Percentiles rank a stretch among this genome's conserved stretches.
Conservation (phyloP, 1,140 invertebrate species). For the Caenorhabditis latens region DNA sequence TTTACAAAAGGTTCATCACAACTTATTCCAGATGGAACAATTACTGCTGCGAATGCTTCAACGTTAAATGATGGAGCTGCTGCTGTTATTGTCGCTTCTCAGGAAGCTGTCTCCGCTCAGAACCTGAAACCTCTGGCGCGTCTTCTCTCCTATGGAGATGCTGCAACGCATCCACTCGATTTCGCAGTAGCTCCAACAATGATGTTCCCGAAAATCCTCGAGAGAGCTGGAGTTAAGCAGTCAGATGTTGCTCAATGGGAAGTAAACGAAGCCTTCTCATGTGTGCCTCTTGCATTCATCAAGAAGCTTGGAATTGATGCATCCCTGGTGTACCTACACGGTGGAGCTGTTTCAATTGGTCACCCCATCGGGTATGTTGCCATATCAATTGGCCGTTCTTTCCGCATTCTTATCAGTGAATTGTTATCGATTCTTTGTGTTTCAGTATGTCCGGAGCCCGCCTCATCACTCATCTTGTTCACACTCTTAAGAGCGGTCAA, state of each 20-base stretch:
- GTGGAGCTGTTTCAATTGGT: conserved; percentile 97
- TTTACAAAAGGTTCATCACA: neutral
- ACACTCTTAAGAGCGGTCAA: conserved; percentile 89
- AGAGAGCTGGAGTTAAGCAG: conserved; percentile 86
- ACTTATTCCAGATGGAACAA: conserved; percentile 83
- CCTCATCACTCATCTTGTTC: conserved; percentile 89
- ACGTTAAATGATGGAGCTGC: conserved; percentile 97
- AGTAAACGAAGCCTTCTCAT: conserved; percentile 98
- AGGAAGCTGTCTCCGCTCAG: conserved; percentile 84
- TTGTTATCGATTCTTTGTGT: conserved; percentile 49
- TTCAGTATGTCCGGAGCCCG: conserved; percentile 95
- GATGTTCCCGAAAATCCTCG: conserved; percentile 87
- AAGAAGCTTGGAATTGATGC: conserved; percentile 88
- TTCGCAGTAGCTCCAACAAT: conserved; percentile 94
- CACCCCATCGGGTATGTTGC: conserved; percentile 93
- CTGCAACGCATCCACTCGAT: conserved; percentile 94
- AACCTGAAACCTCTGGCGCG: conserved; percentile 88
- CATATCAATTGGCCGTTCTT: conserved; percentile 53
- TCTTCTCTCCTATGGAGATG: conserved; percentile 86
- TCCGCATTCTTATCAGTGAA: conserved; percentile 21
- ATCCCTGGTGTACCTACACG: conserved; percentile 92
- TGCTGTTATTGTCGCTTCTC: conserved; percentile 89
- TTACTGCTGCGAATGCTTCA: conserved; percentile 98
- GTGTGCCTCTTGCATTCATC: conserved; percentile 93
- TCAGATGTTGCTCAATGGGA: conserved; percentile 95